Conservation (phyloP, 1,140 invertebrate species). For the Diorhabda elongata region DNA sequence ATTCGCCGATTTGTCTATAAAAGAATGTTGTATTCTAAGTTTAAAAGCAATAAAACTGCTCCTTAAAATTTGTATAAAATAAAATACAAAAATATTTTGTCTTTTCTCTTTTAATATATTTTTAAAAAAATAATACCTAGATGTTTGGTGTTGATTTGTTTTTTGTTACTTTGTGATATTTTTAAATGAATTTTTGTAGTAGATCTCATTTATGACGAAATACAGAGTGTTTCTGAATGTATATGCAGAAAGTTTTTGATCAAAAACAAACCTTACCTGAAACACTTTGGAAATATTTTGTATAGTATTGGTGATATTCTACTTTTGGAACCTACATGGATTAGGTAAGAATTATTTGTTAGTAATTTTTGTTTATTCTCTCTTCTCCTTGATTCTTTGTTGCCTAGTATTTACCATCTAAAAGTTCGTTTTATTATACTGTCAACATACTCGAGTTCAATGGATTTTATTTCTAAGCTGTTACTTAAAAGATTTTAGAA, state of each 20-base stretch:
- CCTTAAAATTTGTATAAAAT: background rate
- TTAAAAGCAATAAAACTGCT: background rate
- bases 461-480: too few species aligned
- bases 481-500: too few species aligned
- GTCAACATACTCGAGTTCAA: too few species aligned
- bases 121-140: background rate
- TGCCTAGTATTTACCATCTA: too few species aligned
- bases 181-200: background rate
- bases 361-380: too few species aligned
- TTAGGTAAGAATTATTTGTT: too few species aligned
- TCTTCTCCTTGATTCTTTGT: too few species aligned
- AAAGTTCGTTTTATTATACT: too few species aligned
- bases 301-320: too few species aligned
- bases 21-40: background rate
- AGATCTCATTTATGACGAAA: slow-evolving; percentile 2
- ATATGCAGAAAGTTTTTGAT: background rate
- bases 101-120: background rate
- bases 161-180: slow-evolving; percentile 1
- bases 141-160: background rate
- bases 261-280: background rate
- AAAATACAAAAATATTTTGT: background rate
- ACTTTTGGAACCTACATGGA: too few species aligned
- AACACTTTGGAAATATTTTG: too few species aligned
- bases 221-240: slow-evolving; percentile 2
- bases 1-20: background rate